These are phyloP conservation scores for Eucriotettix oculatus DNA, from an alignment of 2,888 invertebrate species.

Conservation along the genomic window DNA sequence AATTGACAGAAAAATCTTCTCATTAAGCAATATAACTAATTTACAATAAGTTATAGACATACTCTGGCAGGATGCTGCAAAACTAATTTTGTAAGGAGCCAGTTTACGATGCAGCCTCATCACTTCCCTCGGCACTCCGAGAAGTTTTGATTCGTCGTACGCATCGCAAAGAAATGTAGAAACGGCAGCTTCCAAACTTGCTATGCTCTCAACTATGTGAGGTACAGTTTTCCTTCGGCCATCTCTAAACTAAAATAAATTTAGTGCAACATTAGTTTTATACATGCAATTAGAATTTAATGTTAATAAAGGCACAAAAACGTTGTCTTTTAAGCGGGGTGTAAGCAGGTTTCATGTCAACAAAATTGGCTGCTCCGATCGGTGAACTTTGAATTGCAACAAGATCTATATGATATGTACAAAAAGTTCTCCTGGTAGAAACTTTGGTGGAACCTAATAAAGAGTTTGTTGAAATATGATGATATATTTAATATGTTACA, in stretches of 20 bases:
- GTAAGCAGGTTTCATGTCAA: too few relatives aligned
- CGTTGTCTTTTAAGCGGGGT: too few relatives aligned
- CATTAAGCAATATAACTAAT: neutral
- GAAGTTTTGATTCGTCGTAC: constrained; percentile 28
- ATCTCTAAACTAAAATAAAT: constrained; percentile 21
- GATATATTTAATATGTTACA: too few relatives aligned
- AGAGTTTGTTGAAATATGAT: too few relatives aligned
- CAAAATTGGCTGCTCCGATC: too few relatives aligned
- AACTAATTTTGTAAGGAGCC: constrained; percentile 59
- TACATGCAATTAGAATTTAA: too few relatives aligned
- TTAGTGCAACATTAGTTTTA: neutral
- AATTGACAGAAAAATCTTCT: neutral
- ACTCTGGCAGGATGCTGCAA: constrained; percentile 24
- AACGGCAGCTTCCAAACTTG: constrained; percentile 33
- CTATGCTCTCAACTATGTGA: constrained; percentile 29
- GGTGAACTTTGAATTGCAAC: too few relatives aligned
- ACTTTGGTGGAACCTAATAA: too few relatives aligned
- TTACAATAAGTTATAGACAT: neutral
- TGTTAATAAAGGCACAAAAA: too few relatives aligned
- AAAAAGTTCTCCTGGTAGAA: too few relatives aligned
- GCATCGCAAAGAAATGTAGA: constrained; percentile 41
- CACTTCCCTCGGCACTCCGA: constrained; percentile 21
- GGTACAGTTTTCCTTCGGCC: constrained; percentile 23
- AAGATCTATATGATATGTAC: too few relatives aligned
- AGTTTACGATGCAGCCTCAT: constrained; percentile 50